Percentiles rank a stretch among this genome's conserved stretches.
Conservation (phyloP, 1,140 invertebrate species). For the Rhyzopertha dominica region DNA sequence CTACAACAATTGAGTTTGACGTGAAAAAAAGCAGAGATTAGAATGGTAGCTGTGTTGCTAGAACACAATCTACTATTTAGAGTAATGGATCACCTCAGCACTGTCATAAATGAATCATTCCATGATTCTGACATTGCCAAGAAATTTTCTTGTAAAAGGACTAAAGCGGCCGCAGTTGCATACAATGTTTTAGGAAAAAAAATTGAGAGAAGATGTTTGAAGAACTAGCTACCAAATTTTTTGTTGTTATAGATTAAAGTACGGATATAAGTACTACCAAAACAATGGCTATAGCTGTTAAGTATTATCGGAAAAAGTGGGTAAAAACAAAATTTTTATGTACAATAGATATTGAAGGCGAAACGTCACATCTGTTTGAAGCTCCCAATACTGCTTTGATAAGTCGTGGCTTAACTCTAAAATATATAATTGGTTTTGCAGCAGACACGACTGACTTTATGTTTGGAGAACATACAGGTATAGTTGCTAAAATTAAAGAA, state of each 20-base stretch:
- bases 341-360: too few relatives aligned
- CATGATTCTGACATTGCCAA: slow-evolving; percentile 17
- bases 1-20: too few relatives aligned
- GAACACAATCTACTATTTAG: slow-evolving; percentile 22
- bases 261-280: slow-evolving; percentile 8
- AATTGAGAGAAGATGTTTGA: slow-evolving; percentile 5
- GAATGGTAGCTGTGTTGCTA: slow-evolving; percentile 13
- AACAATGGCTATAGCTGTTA: slow-evolving; percentile 4
- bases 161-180: slow-evolving; percentile 3
- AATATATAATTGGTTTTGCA: slow-evolving; percentile 21
- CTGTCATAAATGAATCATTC: not conserved
- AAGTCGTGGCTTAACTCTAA: slow-evolving; percentile 12
- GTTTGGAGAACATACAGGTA: slow-evolving; percentile 18
- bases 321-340: not conserved
- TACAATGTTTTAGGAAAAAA: slow-evolving; percentile 6
- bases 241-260: not conserved
- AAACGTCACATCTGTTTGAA: not conserved
- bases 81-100: slow-evolving; percentile 17
- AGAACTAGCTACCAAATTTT: too few relatives aligned
- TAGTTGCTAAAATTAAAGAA: slow-evolving; percentile 20
- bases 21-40: slow-evolving; percentile 18
- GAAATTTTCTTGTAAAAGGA: slow-evolving; percentile 6
- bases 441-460: slow-evolving; percentile 20
- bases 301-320: slow-evolving; percentile 7
- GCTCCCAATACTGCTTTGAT: slow-evolving; percentile 1